Conservation (phyloP, 2,888 invertebrate genomes). For the Eilema griseolum region DNA sequence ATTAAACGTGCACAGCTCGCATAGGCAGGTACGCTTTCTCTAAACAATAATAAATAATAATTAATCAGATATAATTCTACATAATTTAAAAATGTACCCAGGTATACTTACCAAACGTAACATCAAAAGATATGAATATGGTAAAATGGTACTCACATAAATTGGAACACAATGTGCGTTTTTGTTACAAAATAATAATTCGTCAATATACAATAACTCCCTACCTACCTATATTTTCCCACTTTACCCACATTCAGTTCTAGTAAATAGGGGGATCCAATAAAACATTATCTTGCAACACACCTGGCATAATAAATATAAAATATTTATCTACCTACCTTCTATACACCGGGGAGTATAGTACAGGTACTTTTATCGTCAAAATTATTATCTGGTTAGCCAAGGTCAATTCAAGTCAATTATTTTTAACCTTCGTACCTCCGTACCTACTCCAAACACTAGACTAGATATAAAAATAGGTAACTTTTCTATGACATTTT, state of each 20-base stretch:
- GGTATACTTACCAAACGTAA: not conserved
- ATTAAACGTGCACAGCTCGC: not conserved
- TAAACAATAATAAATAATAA: not conserved
- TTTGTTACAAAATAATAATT: not conserved
- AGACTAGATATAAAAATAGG: not conserved
- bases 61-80: not conserved
- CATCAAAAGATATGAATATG: not conserved
- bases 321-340: not conserved
- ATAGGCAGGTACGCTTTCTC: not conserved
- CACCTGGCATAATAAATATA: not conserved
- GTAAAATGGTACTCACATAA: conserved; percentile 3
- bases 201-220: not conserved
- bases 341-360: too few relatives aligned
- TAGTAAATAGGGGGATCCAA: not conserved
- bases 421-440: not conserved
- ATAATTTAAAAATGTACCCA: not conserved
- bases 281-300: not conserved
- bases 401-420: not conserved
- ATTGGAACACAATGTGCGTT: not conserved
- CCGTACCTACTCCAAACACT: not conserved
- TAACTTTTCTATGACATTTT: too few relatives aligned
- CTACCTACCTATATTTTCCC: not conserved
- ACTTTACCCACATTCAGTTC: not conserved
- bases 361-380: not conserved
- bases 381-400: not conserved